Evolutionary conservation across 1,140 invertebrate genomes (phyloP).

Genomic region (Proctacanthus coquilletti): DNA sequence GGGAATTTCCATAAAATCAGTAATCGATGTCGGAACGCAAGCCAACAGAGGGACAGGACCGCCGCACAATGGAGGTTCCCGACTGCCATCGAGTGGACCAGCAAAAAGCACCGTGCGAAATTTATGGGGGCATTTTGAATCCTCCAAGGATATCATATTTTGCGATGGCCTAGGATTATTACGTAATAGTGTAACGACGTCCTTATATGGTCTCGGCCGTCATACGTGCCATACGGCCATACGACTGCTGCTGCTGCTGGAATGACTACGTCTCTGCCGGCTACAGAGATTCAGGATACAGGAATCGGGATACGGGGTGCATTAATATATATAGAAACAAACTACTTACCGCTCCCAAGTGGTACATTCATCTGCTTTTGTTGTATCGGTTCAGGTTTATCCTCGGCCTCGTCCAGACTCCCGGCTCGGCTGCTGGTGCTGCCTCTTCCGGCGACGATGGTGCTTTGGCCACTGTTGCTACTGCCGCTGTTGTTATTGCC

Average conservation of each 20-base stretch:
- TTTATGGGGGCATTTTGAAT: background rate
- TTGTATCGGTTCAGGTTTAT: conserved; percentile 7
- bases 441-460: conserved; percentile 12
- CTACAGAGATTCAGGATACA: no score
- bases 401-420: conserved; percentile 1
- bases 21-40: no score
- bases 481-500: conserved; percentile 4
- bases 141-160: background rate
- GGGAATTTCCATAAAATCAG: no score
- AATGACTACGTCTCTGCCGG: no score
- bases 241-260: no score
- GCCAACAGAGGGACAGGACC: no score
- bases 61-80: no score
- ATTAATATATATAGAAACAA: background rate
- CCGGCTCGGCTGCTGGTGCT: background rate
- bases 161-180: background rate
- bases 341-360: conserved; percentile 27
- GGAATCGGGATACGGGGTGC: no score
- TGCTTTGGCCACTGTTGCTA: conserved; percentile 17
- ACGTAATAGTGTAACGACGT: background rate
- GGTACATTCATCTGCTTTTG: conserved; percentile 22
- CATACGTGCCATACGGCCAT: no score
- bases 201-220: no score
- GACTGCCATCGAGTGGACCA: no score
- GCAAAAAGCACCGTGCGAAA: background rate